Base-by-base conservation (phyloP, 23 tunicate species). In the Ascidia mentula region DNA sequence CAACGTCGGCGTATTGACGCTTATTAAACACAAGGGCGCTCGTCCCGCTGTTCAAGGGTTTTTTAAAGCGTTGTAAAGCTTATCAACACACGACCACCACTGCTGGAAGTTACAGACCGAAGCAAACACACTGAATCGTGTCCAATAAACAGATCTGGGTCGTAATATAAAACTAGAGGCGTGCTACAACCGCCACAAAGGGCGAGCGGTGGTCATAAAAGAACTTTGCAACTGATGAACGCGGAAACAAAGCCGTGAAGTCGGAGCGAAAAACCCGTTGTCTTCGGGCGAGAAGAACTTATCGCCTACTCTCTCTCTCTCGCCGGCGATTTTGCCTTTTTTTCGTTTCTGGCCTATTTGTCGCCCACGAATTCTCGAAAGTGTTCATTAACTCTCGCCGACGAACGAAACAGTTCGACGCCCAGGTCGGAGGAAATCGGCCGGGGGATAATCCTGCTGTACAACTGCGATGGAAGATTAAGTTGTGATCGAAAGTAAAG, bases 241-340 rank as follows among this genome's bases (percentile, higher is more conserved):
- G 7, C 24, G 65, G 13, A 53, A 53, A 53, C 65, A 53, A 53
- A 53, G 65, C 4, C 65, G n/a, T n/a, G n/a, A n/a, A n/a, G n/a
- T n/a, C n/a, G n/a, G n/a, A n/a, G n/a, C n/a, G n/a, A n/a, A n/a
- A n/a, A n/a, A n/a, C n/a, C n/a, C 24, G 65, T 28, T 9, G 28
- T 26, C 13, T 53, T 20, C 65, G 13, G 65, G 65, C 65, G 65
- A 53, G 65, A 53, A 53, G 65, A 53, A 53, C 65, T 53, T 42
- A 12, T 15, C 53, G 53, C 53, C 15, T 53, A 20, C 65, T 53
- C 65, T 53, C 24, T 53, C n/a, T n/a, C n/a, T n/a, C n/a, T n/a
- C n/a, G n/a, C n/a, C n/a, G n/a, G n/a, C n/a, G n/a, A n/a, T n/a
- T 53, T 53, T 28, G 65, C 65, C 65, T 53, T 53, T 53, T 53